Evolutionary conservation across 1,140 invertebrate genomes (phyloP).

Genomic region (Druon quercuslanigerum): DNA sequence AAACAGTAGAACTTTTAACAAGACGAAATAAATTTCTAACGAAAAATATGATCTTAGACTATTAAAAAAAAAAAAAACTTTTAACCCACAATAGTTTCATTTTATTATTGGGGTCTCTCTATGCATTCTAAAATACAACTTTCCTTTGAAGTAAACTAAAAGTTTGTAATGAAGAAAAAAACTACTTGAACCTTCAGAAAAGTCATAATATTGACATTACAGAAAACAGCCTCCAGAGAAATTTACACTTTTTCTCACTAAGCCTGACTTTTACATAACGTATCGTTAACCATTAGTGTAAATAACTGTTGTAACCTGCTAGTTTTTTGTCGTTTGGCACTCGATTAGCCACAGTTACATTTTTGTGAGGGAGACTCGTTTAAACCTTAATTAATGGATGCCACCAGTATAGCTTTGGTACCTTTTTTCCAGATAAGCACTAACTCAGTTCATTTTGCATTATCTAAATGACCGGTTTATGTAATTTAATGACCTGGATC

Average conservation of each 20-base stretch:
- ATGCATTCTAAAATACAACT: too few relatives aligned
- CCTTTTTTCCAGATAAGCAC: neutral
- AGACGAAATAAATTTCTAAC: too few relatives aligned
- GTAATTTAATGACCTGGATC: conserved; percentile 41
- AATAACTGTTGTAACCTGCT: conserved; percentile 2
- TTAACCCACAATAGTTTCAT: too few relatives aligned
- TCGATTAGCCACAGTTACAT: neutral
- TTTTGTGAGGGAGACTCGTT: neutral
- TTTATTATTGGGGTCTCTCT: too few relatives aligned
- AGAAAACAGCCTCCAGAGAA: neutral
- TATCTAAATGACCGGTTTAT: conserved; percentile 38
- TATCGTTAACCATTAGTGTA: neutral
- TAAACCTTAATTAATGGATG: neutral
- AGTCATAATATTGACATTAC: too few relatives aligned
- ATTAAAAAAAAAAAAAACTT: too few relatives aligned
- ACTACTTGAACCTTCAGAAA: too few relatives aligned
- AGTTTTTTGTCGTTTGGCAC: neutral
- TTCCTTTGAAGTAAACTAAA: too few relatives aligned
- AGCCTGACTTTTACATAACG: conserved; percentile 2
- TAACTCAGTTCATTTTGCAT: neutral
- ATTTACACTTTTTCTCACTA: conserved; percentile 13
- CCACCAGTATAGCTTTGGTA: neutral
- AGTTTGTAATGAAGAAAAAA: too few relatives aligned
- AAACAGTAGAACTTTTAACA: too few relatives aligned
- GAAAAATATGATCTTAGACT: too few relatives aligned